These are phyloP conservation scores for Tetranychus truncatus DNA, from an alignment of 2,888 invertebrate genomes.

Conservation along the genomic window DNA sequence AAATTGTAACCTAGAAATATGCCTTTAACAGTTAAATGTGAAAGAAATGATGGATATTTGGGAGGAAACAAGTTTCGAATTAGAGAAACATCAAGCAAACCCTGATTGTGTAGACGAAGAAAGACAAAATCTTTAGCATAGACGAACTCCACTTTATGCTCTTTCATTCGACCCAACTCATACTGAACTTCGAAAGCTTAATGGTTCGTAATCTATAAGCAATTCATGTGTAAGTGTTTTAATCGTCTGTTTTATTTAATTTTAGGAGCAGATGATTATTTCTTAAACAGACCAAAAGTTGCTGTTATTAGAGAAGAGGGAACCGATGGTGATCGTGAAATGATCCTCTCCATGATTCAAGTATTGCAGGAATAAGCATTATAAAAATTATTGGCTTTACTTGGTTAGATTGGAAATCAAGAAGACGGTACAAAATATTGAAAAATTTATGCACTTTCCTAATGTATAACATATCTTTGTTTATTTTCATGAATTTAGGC, in stretches of 20 bases:
- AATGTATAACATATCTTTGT: too few relatives aligned
- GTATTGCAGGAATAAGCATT: background rate
- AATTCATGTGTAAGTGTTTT: background rate
- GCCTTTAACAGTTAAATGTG: conserved; percentile 31
- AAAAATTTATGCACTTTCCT: too few relatives aligned
- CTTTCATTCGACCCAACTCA: background rate
- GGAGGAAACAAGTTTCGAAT: conserved; percentile 83
- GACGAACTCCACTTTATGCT: conserved; percentile 43
- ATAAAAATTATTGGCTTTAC: conserved; percentile 59
- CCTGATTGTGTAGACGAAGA: conserved; percentile 59
- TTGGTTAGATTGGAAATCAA: conserved; percentile 58
- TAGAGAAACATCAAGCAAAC: conserved; percentile 70
- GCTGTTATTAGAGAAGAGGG: conserved; percentile 93
- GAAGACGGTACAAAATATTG: conserved; percentile 13
- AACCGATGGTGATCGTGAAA: conserved; percentile 88
- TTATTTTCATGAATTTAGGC: too few relatives aligned
- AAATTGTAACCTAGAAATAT: too few relatives aligned
- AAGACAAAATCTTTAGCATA: conserved; percentile 46
- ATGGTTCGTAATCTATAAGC: background rate
- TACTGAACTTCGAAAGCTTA: background rate
- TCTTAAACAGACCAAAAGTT: conserved; percentile 41
- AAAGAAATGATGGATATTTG: conserved; percentile 46
- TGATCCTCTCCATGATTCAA: conserved; percentile 49
- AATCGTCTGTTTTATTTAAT: background rate
- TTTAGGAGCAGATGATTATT: background rate